Evolutionary conservation across 2,797 vertebrate species (phyloP).

Genomic region (Chelonia mydas): DNA sequence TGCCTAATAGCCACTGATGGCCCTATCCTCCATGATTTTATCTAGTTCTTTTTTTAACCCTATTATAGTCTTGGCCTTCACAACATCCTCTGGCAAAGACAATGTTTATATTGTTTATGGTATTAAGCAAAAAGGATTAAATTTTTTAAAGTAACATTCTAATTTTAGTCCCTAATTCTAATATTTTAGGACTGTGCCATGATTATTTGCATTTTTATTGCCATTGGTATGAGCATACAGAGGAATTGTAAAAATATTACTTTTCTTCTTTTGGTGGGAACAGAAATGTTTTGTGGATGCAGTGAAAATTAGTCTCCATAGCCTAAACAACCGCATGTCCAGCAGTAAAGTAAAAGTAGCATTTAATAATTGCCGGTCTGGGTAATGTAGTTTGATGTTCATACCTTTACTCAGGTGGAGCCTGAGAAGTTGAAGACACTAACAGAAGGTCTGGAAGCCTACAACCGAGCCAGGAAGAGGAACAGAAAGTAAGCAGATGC

Average conservation of each 20-base stretch:
- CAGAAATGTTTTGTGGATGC: neutral
- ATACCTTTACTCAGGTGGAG: constrained; percentile 89
- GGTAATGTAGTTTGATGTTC: constrained; percentile 78
- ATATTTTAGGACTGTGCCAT: accelerated
- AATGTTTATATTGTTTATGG: accelerated
- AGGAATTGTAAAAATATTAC: accelerated
- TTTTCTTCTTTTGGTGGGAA: neutral
- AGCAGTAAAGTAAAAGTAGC: constrained; percentile 29
- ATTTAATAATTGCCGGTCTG: constrained; percentile 65
- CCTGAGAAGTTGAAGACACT: constrained; percentile 97
- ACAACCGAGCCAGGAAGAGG: constrained; percentile 91
- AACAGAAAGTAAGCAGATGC: constrained; percentile 91
- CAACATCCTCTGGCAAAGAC: too few relatives aligned
- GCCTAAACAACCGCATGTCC: neutral
- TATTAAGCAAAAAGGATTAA: neutral
- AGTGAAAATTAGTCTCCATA: neutral
- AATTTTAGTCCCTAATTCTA: neutral
- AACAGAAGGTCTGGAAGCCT: constrained; percentile 96
- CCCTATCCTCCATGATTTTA: too few relatives aligned
- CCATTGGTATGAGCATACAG: neutral
- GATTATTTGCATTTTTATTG: accelerated
- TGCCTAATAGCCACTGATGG: too few relatives aligned
- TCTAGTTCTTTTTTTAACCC: too few relatives aligned
- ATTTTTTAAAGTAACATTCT: accelerated
- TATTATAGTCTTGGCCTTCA: too few relatives aligned